Conservation (phyloP, 2,888 invertebrate genomes). For the Nycteola revayana region DNA sequence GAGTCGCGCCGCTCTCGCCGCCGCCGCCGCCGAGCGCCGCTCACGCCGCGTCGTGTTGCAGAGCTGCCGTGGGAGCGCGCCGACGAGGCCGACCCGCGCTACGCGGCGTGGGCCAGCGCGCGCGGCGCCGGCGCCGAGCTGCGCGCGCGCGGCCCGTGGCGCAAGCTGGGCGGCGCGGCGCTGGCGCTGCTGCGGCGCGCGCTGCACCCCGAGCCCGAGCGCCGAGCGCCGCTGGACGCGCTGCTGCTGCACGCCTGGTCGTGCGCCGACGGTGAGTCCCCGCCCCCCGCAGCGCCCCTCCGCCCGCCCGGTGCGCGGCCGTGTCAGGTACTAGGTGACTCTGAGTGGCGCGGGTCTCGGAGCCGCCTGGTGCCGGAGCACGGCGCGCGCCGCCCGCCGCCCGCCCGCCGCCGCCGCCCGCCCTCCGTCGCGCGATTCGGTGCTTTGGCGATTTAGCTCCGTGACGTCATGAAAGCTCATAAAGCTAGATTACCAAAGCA, state of each 20-base stretch:
- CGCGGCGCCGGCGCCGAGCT: conserved; percentile 35
- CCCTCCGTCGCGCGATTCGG: conserved; percentile 75
- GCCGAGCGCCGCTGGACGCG: conserved; percentile 85
- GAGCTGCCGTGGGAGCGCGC: conserved; percentile 98
- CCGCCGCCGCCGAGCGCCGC: conserved; percentile 14
- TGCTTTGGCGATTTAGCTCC: conserved; percentile 96
- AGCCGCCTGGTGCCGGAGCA: conserved; percentile 79
- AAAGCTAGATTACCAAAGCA: conserved; percentile 98
- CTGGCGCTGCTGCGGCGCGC: conserved; percentile 89
- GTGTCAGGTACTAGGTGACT: conserved; percentile 94
- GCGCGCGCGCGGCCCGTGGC: conserved; percentile 87
- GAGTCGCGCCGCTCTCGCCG: conserved; percentile 49
- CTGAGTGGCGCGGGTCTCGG: conserved; percentile 84
- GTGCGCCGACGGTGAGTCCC: conserved; percentile 21
- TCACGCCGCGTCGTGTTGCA: conserved; percentile 50
- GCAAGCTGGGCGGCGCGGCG: conserved; percentile 87
- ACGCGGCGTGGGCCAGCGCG: conserved; percentile 83
- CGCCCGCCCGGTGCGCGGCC: conserved; percentile 15
- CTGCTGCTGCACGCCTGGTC: conserved; percentile 87
- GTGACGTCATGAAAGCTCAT: conserved; percentile 89
- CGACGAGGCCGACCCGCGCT: conserved; percentile 85
- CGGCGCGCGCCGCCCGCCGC: conserved; percentile 37
- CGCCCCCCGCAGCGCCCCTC: conserved; percentile 1
- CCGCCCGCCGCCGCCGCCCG: conserved; percentile 59
- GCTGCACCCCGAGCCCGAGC: conserved; percentile 84